A percentile compares a stretch with the other conserved stretches of the same genome.
phyloP scores from a whole-genome alignment of 2,888 invertebrate genomes.

The Xylocampa areola region DNA sequence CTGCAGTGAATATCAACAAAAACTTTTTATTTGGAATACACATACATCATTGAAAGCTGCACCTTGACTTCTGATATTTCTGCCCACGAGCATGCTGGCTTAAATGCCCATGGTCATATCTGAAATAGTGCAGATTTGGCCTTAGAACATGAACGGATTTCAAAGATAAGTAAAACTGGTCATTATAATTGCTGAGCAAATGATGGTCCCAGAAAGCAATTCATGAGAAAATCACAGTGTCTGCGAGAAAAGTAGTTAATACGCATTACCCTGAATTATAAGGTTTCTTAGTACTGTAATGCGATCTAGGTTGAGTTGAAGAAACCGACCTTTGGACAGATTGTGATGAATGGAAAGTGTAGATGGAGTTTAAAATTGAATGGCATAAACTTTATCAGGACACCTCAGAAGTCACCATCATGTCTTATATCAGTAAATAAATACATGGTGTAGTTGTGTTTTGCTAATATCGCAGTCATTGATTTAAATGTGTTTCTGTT shows the following conservation, averaged over 20 bases:
- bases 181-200: constrained; percentile 18
- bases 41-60: background rate
- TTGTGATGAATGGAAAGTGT: constrained; percentile 10
- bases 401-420: too few relatives aligned
- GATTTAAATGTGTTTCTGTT: too few relatives aligned
- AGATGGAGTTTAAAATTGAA: constrained; percentile 3
- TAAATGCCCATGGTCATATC: constrained; percentile 21
- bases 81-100: constrained; percentile 23
- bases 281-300: constrained; percentile 46
- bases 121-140: constrained; percentile 19
- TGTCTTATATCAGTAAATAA: too few relatives aligned
- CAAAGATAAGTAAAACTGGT: constrained; percentile 32
- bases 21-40: background rate
- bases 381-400: background rate
- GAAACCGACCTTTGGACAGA: constrained; percentile 30
- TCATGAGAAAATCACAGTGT: constrained; percentile 30
- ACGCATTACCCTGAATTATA: constrained; percentile 35
- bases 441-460: too few relatives aligned
- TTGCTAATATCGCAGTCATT: too few relatives aligned
- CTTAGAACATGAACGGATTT: constrained; percentile 11
- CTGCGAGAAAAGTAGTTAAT: constrained; percentile 17
- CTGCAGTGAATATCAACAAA: too few relatives aligned
- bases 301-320: constrained; percentile 26
- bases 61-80: constrained; percentile 16
- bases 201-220: constrained; percentile 18